Evolutionary conservation across 2,113 vertebrate species (phyloP).

Genomic region (Grus americana): DNA sequence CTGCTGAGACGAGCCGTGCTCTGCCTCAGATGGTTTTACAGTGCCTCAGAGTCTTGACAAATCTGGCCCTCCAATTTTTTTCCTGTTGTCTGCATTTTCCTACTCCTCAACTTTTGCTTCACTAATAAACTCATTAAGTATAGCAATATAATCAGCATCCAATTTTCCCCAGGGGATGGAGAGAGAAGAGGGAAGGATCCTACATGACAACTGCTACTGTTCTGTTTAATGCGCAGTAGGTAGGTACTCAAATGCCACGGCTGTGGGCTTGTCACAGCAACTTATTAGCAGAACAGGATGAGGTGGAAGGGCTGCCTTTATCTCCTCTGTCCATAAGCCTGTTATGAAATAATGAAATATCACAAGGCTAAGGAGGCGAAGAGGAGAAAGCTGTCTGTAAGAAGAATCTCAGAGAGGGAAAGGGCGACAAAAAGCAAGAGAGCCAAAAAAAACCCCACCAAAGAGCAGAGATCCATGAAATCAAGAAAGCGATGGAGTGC

Average conservation of each 20-base stretch:
- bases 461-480: background rate
- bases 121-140: slow-evolving; percentile 8
- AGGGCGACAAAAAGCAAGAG: background rate
- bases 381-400: background rate
- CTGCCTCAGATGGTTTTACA: background rate
- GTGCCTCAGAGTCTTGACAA: background rate
- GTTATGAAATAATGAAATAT: background rate
- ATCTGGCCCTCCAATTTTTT: background rate
- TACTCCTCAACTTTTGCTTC: background rate
- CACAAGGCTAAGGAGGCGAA: too few species aligned
- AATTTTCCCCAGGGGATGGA: background rate
- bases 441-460: background rate
- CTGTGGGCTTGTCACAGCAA: background rate
- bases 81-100: background rate
- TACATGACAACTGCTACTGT: background rate
- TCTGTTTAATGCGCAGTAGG: background rate
- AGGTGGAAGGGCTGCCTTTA: background rate
- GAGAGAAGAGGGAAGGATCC: background rate
- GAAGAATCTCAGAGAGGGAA: background rate
- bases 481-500: background rate
- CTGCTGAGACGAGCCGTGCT: background rate
- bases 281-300: background rate
- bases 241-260: background rate
- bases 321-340: background rate
- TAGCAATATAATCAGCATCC: background rate